These are phyloP conservation scores for Mastomys natalensis DNA, from an alignment of 2,113 vertebrate genomes.

Conservation along the genomic window DNA sequence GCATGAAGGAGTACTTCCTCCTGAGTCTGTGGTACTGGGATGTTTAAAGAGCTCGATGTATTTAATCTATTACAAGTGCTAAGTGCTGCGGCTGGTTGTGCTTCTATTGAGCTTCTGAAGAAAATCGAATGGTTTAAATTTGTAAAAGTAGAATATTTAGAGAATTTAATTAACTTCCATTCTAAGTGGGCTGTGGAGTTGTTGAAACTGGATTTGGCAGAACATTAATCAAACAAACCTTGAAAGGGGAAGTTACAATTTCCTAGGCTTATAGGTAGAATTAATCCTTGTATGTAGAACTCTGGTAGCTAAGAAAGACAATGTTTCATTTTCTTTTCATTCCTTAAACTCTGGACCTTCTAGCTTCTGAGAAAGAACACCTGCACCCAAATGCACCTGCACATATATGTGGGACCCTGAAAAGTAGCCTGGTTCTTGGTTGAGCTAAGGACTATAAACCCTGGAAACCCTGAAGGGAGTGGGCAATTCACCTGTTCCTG, in stretches of 20 bases:
- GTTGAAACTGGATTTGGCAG: conserved; percentile 1
- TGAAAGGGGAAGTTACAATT: conserved; percentile 32
- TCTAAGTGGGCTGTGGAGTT: conserved; percentile 17
- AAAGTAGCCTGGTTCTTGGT: no score
- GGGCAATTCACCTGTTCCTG: no score
- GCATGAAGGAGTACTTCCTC: background rate
- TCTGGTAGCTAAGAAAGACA: background rate
- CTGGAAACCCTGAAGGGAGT: no score
- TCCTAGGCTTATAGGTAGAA: conserved; percentile 56
- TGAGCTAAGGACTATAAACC: no score
- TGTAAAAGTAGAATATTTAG: conserved; percentile 59
- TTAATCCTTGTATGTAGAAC: conserved; percentile 42
- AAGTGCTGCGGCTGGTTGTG: conserved; percentile 2
- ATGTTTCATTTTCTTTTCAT: background rate
- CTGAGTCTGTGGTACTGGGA: background rate
- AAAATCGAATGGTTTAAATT: conserved; percentile 59
- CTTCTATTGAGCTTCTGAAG: conserved; percentile 42
- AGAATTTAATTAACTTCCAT: conserved; percentile 64
- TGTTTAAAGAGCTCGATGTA: background rate
- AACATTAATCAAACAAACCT: conserved; percentile 61
- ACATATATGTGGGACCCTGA: background rate
- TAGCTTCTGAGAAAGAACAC: no score
- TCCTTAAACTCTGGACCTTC: background rate
- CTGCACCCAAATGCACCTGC: background rate
- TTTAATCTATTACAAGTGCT: conserved; percentile 52